Evolutionary conservation across 2,113 vertebrate species (phyloP).

Genomic region (Heptranchias perlo): DNA sequence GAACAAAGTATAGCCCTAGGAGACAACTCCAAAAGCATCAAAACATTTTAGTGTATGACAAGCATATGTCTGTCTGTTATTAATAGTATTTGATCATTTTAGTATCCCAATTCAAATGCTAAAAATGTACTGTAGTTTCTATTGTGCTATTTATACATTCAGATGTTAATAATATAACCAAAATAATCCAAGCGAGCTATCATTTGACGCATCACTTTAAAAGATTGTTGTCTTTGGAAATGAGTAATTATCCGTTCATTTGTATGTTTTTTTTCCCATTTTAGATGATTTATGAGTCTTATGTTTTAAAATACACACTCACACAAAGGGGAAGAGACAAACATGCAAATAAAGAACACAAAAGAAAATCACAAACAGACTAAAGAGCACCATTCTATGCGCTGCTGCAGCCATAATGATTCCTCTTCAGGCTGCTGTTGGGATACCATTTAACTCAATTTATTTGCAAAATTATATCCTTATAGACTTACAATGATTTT

Average conservation of each 20-base stretch:
- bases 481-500: slow-evolving; percentile 24
- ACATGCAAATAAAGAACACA: neutral
- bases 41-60: neutral
- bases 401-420: neutral
- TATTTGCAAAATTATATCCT: slow-evolving; percentile 30
- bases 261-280: neutral
- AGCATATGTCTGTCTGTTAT: neutral
- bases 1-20: neutral
- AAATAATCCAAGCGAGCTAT: slow-evolving; percentile 4
- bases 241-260: slow-evolving; percentile 21
- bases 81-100: neutral
- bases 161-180: slow-evolving; percentile 22
- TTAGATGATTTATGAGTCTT: slow-evolving; percentile 1
- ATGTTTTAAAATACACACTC: slow-evolving; percentile 23
- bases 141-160: neutral
- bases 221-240: slow-evolving; percentile 32
- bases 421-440: neutral
- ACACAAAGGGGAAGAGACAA: neutral
- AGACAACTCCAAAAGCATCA: neutral
- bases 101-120: neutral
- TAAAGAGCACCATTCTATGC: neutral
- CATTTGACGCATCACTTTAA: slow-evolving; percentile 28
- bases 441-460: slow-evolving; percentile 30
- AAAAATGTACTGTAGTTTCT: neutral
- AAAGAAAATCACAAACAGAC: neutral